These are phyloP conservation scores for Theonella swinhoei DNA, from an alignment of 37 sponge, comb jelly and placozoan species.

Conservation along the genomic window DNA sequence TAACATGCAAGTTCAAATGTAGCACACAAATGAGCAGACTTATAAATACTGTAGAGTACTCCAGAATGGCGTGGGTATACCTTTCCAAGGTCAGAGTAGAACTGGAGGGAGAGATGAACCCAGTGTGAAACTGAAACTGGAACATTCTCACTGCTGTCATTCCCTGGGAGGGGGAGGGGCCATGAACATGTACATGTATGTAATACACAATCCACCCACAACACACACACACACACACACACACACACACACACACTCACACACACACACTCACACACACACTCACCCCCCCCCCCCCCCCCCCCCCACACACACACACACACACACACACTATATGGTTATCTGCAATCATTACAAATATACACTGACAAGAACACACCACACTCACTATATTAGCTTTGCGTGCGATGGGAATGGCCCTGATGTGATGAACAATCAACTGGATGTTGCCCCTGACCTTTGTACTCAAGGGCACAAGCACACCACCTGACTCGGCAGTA, in stretches of 20 bases:
- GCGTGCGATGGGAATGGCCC: constrained; percentile 38
- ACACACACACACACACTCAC: not conserved
- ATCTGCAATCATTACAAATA: not conserved
- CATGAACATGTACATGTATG: not conserved
- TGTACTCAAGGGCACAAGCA: constrained; percentile 47
- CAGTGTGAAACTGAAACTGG: constrained; percentile 86
- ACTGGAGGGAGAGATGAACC: constrained; percentile 56
- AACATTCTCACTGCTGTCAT: constrained; percentile 89
- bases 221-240: too few species aligned
- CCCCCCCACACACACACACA: too few species aligned
- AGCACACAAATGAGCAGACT: too few species aligned
- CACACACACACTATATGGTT: too few species aligned
- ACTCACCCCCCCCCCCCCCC: too few species aligned
- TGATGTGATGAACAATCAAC: constrained; percentile 66
- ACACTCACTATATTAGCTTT: constrained; percentile 46
- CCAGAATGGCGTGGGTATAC: too few species aligned
- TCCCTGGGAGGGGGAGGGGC: constrained; percentile 43
- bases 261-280: not conserved
- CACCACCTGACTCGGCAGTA: constrained; percentile 32
- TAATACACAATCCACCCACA: not conserved
- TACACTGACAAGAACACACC: too few species aligned
- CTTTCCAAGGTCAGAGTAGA: constrained; percentile 46
- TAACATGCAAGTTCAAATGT: too few species aligned
- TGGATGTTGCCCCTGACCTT: constrained; percentile 54
- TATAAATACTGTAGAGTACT: too few species aligned